Evolutionary conservation across 2,797 vertebrate species (phyloP), one percentile per base, ranked within the genome.

Genomic region (Falco cherrug): DNA sequence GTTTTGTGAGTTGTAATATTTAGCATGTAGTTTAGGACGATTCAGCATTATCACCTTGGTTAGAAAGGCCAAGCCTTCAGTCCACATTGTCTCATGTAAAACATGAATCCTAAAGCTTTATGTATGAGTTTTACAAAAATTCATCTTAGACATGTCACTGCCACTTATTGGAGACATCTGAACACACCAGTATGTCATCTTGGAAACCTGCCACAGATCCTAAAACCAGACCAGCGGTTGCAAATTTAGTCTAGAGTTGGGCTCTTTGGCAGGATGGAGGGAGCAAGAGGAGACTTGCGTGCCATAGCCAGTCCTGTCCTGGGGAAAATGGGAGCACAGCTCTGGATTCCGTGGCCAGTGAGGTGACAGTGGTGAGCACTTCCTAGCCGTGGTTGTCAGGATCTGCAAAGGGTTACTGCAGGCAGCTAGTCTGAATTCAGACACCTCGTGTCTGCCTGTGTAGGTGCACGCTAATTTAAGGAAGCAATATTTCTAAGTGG

Each of bases 281-380:
- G 33, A 86, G 10, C 0, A 4, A 74, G 75, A 70, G 21, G 61
- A 41, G 22, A 12, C 13, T 67, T 0, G 3, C 26, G 48, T 3
- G 3, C 11, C 2, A 3, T 48, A 25, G 45, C 41, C 37, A 8
- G 33, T 28, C 37, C 24, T 43, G 3, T 11, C 11, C 57, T 39
- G 2, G 41, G 50, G 39, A 67, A 54, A 22, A 11, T 8, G 54
- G 39, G 54, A 68, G 43, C 2, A 2, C 3, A 10, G 4, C 50
- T 71, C 43, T 21, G 28, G 16, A 4, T 33, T 20, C 0, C 3
- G 1, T 0, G 7, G 25, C 47, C 8, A 1, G 9, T 37, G 41
- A 80, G 41, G 31, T 0, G 6, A 68, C 14, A 19, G 22, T n/a
- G 41, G 41, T 3, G 31, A 83, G 39, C 2, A 1, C 24, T 35